Percentiles rank a stretch among this genome's conserved stretches.
phyloP scores from a whole-genome alignment of 2,888 invertebrate species.

The Molorchus minor region DNA sequence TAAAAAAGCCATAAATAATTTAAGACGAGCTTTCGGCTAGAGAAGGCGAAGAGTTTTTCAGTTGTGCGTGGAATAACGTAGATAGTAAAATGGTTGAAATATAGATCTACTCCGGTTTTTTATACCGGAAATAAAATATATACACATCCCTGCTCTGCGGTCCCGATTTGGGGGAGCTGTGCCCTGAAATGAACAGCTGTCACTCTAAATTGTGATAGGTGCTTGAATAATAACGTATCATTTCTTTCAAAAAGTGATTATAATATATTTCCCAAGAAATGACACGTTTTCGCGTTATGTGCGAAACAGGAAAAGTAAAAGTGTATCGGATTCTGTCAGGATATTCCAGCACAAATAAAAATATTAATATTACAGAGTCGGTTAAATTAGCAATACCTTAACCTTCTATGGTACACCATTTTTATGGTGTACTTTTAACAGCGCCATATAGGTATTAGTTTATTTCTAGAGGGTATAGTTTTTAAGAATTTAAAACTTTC shows the following conservation, averaged over 20 bases:
- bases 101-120: conserved; percentile 14
- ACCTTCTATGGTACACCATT: too few species aligned
- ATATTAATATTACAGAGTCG: too few species aligned
- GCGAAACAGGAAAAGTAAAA: too few species aligned
- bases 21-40: conserved; percentile 6
- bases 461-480: too few species aligned
- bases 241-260: conserved; percentile 19
- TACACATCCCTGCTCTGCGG: conserved; percentile 13
- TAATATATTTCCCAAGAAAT: conserved; percentile 16
- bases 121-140: conserved; percentile 26
- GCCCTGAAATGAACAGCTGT: conserved; percentile 22
- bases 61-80: background rate
- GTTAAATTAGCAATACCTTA: too few species aligned
- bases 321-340: too few species aligned
- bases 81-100: conserved; percentile 11
- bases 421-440: too few species aligned
- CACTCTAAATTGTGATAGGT: conserved; percentile 17
- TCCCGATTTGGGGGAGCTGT: conserved; percentile 8
- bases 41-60: conserved; percentile 4
- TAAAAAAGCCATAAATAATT: conserved; percentile 20
- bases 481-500: too few species aligned
- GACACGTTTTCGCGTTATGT: background rate
- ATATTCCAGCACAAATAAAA: too few species aligned
- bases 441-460: too few species aligned
- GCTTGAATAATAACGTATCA: conserved; percentile 20